phyloP scores from a whole-genome alignment of 2,113 vertebrate genomes.

The Oophaga pumilio region DNA sequence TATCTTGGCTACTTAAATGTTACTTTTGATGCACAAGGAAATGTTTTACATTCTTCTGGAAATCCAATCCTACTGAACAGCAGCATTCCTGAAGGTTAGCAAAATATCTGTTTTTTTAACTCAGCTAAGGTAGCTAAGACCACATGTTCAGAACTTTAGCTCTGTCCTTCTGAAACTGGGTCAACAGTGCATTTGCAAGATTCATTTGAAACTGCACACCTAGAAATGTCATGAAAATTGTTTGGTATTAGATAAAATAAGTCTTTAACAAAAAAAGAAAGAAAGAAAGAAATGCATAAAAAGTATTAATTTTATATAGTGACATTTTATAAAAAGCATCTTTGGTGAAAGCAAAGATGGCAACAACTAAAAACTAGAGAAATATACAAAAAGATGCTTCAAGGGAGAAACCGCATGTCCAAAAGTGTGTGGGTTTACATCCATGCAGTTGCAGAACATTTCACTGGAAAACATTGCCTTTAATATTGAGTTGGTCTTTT shows the following conservation, averaged over 20 bases:
- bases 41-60: slow-evolving; percentile 78
- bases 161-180: neutral
- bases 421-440: neutral
- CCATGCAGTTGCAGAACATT: neutral
- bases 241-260: too few species aligned
- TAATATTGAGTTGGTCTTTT: neutral
- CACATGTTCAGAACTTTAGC: neutral
- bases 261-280: too few species aligned
- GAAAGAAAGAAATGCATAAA: too few species aligned
- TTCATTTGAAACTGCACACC: neutral
- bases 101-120: slow-evolving; percentile 60
- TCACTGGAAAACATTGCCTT: neutral
- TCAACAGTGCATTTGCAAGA: neutral
- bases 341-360: too few species aligned
- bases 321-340: too few species aligned
- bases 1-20: slow-evolving; percentile 88
- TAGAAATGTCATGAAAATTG: neutral
- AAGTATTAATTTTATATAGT: too few species aligned
- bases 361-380: neutral
- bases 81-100: slow-evolving; percentile 79
- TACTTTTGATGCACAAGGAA: slow-evolving; percentile 79
- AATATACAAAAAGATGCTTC: neutral
- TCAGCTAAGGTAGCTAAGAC: neutral
- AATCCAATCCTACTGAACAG: slow-evolving; percentile 88
- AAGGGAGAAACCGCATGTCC: neutral